Evolutionary conservation across 2,797 vertebrate genomes (phyloP), one percentile per base, ranked within the genome.

Genomic region (Brachymystax lenok): DNA sequence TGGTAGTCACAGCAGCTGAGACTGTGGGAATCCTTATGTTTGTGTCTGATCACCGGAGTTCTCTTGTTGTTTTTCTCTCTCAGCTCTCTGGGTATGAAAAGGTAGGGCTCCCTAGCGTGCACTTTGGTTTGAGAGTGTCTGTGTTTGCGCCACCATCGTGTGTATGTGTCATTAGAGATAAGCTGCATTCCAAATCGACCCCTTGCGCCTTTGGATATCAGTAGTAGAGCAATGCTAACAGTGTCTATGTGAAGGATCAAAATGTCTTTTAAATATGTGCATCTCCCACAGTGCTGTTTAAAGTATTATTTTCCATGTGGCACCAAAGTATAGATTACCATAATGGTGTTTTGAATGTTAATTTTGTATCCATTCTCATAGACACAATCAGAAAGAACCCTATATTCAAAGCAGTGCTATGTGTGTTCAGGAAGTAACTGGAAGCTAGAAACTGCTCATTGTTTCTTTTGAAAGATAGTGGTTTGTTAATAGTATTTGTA

Each of bases 1-100:
- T 30, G 66, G 66, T 16, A 12, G 35, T 73, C 40, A 13, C 40
- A 46, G 40, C 40, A 46, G 40, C 40, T 46, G 40, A 10, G 10
- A 46, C 40, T 46, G 40, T 46, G 40, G 10, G 2, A 46, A 46
- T 46, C 40, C 46, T 73, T 64, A 8, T 46, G 54, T 80, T 73
- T 10, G 74, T 75, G 71, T 83, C 86, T 75, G 86, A 51, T 64
- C 24, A 27, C 78, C 56, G 84, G 71, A 79, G 84, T 67, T 80
- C 80, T 84, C 69, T 92, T 92, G 40, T 96, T 30, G 82, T 96
- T 93, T 95, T 90, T 93, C 85, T 90, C 87, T 94, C 91, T 91
- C 93, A 96, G 96, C 96, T 92, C 85, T 97, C 95, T 93, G 96
- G 96, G 91, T 95, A 86, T 88, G 95, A 97, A 93, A 95, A 96